Percentiles rank a stretch among this genome's conserved stretches.
phyloP scores from a whole-genome alignment of 2,888 invertebrate species.

The Rhamnusium bicolor region DNA sequence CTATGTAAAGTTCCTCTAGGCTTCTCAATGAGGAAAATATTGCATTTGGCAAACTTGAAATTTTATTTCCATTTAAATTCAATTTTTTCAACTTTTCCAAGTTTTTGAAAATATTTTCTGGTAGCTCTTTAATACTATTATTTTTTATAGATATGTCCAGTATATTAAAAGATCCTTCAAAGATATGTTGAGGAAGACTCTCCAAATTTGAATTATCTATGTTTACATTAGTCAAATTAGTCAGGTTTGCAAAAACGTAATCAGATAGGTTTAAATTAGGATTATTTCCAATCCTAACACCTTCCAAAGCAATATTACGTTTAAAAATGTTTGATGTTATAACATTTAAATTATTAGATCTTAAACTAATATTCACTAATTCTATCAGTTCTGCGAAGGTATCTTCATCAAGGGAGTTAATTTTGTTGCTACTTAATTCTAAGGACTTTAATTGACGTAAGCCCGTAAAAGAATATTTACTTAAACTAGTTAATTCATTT shows the following conservation, averaged over 20 bases:
- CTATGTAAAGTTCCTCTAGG: slow-evolving; percentile 48
- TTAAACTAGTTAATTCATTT: slow-evolving; percentile 70
- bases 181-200: slow-evolving; percentile 76
- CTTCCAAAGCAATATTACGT: slow-evolving; percentile 74
- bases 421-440: slow-evolving; percentile 80
- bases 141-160: slow-evolving; percentile 76
- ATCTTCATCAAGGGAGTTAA: slow-evolving; percentile 76
- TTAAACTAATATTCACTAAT: slow-evolving; percentile 55
- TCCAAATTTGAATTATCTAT: slow-evolving; percentile 69
- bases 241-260: slow-evolving; percentile 73
- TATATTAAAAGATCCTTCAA: slow-evolving; percentile 76
- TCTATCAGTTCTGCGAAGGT: slow-evolving; percentile 71
- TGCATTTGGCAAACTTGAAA: slow-evolving; percentile 76
- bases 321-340: slow-evolving; percentile 77
- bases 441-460: slow-evolving; percentile 77
- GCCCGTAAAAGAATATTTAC: slow-evolving; percentile 77
- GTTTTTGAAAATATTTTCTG: slow-evolving; percentile 76
- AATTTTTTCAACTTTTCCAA: slow-evolving; percentile 77
- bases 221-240: slow-evolving; percentile 60
- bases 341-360: slow-evolving; percentile 69
- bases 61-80: slow-evolving; percentile 80
- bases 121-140: slow-evolving; percentile 72
- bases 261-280: slow-evolving; percentile 48
- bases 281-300: slow-evolving; percentile 73
- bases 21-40: slow-evolving; percentile 72